These are phyloP conservation scores for Melanocharis versteri DNA, from an alignment of 2,113 vertebrate species.

Conservation along the genomic window DNA sequence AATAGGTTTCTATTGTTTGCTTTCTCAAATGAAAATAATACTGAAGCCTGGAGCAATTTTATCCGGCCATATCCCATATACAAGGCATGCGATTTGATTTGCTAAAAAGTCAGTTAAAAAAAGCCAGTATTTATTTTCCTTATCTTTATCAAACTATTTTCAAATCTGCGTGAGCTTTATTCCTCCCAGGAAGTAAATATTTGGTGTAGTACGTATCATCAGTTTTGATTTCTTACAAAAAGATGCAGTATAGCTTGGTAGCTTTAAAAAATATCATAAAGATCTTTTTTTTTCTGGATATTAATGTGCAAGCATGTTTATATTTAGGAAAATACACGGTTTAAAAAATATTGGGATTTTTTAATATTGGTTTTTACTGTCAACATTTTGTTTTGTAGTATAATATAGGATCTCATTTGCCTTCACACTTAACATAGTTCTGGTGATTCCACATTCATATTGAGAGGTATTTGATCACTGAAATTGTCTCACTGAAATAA, in stretches of 20 bases:
- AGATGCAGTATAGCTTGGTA: background rate
- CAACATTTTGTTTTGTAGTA: background rate
- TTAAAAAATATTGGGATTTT: background rate
- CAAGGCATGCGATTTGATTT: background rate
- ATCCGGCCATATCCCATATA: background rate
- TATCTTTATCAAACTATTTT: background rate
- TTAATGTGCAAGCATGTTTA: background rate
- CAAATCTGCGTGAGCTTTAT: background rate
- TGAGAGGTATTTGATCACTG: background rate
- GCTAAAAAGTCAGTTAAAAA: background rate
- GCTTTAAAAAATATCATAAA: background rate
- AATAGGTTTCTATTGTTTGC: constrained; percentile 6
- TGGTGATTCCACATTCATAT: background rate
- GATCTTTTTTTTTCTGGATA: background rate
- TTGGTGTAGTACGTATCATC: background rate
- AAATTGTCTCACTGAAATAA: background rate
- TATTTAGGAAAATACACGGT: background rate
- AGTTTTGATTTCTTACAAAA: background rate
- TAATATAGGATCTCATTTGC: background rate
- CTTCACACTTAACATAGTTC: background rate
- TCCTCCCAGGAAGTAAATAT: background rate
- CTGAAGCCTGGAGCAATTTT: background rate
- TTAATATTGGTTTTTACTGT: background rate
- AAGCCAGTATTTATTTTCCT: background rate
- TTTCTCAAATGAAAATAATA: constrained; percentile 13